Conservation (phyloP, 2,888 invertebrate genomes). For the Argyra leucocephala region DNA sequence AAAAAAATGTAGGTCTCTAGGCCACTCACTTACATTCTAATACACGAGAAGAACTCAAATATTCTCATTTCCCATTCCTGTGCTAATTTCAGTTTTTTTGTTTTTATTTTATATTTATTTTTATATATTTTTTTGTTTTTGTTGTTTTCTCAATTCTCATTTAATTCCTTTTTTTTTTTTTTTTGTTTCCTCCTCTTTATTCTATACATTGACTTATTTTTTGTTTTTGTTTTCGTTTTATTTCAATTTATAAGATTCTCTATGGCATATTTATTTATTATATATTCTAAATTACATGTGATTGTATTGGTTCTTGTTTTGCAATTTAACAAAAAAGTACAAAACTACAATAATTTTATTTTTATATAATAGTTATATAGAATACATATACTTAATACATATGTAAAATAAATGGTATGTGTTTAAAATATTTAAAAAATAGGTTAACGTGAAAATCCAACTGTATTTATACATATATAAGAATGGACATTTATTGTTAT, state of each 20-base stretch:
- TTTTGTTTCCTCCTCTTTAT: background rate
- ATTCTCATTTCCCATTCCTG: constrained; percentile 6
- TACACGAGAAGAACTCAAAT: constrained; percentile 11
- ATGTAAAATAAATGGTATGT: too few relatives aligned
- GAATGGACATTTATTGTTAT: too few relatives aligned
- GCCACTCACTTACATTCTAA: constrained; percentile 19
- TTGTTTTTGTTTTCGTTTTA: background rate
- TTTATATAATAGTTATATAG: too few relatives aligned
- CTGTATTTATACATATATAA: too few relatives aligned
- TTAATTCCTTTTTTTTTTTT: background rate
- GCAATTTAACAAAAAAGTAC: too few relatives aligned
- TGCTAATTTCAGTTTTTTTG: background rate
- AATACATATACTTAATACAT: too few relatives aligned
- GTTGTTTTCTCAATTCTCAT: background rate
- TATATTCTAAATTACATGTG: too few relatives aligned
- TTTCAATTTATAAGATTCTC: background rate
- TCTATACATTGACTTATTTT: background rate
- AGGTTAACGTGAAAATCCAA: too few relatives aligned
- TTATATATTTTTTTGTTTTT: background rate
- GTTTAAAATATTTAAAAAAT: too few relatives aligned
- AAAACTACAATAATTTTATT: too few relatives aligned
- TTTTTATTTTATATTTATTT: background rate
- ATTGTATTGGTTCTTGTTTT: too few relatives aligned
- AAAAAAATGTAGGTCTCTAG: constrained; percentile 25
- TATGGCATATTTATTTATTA: too few relatives aligned